Evolutionary conservation across 2,888 invertebrate species (phyloP).

Genomic region (Tetranychus truncatus): DNA sequence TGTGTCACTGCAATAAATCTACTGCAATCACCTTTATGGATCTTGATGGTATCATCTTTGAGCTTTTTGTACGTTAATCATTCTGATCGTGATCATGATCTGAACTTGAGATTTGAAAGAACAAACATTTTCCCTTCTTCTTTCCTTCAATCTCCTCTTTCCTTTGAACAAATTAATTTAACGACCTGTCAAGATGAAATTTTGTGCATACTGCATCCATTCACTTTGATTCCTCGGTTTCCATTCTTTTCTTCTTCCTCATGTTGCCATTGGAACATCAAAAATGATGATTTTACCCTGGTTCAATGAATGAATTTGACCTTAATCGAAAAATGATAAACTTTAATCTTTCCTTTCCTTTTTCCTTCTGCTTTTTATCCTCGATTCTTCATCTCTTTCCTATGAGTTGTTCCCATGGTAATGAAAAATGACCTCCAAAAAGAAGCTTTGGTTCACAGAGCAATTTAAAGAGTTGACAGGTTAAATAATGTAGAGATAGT

Average conservation of each 20-base stretch:
- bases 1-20: no score
- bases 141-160: neutral
- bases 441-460: neutral
- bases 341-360: neutral
- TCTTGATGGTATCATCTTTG: no score
- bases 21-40: no score
- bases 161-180: neutral
- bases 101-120: no score
- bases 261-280: neutral
- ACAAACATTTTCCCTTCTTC: neutral
- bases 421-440: neutral
- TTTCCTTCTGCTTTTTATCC: neutral
- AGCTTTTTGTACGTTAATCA: no score
- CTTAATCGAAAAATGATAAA: slow-evolving; percentile 1
- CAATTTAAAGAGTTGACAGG: neutral
- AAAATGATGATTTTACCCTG: neutral
- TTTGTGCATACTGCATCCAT: neutral
- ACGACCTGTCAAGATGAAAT: neutral
- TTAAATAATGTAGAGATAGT: neutral
- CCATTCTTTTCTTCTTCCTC: neutral
- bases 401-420: neutral
- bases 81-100: no score
- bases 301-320: neutral
- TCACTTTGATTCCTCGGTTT: neutral
- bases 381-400: neutral